Base-by-base conservation (phyloP, 2,888 invertebrate species). In the Spodoptera littoralis region DNA sequence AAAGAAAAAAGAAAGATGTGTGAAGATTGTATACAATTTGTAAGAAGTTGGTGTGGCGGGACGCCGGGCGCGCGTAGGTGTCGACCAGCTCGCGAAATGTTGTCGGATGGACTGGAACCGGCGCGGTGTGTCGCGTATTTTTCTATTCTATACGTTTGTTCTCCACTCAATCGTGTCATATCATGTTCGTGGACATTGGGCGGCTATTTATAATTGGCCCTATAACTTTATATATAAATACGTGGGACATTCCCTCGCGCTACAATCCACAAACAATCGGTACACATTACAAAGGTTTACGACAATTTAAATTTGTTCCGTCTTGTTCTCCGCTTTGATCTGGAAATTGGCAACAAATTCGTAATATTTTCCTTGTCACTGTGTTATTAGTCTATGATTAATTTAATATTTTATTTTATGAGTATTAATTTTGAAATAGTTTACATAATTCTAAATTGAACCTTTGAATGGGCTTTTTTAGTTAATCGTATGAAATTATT, bases 71-170 rank as follows among this genome's bases (percentile, higher is more conserved):
- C 86, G 86, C 89, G 87, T 85, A 83, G 85, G 84, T 86, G 89
- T 84, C 92, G 93, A 90, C 93, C 90, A 90, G 82, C 92, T 83
- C 90, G 90, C 83, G 84, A 91, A 91, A 90, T 88, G 92, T 86
- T 90, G 86, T 88, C 88, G 90, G 89, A 87, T 89, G 84, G 84
- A 93, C 92, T 93, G 93, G 87, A 85, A 80, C 78, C 80, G 77
- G 73, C 86, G 83, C 82, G 66, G 75, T 84, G 85, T 89, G 88
- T 84, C 88, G 88, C 86, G 83, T 85, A 88, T 89, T 91, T 91
- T 92, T 91, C 89, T 90, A 86, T 87, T 87, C 85, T 84, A 86
- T 88, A 69, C 83, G 84, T 86, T 86, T 88, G 88, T 89, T 90
- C 88, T 88, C 82, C 77, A 76, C 80, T 82, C 85, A 87, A 86